Base-by-base conservation (phyloP, 1,140 invertebrate genomes). In the Papilio glaucus region DNA sequence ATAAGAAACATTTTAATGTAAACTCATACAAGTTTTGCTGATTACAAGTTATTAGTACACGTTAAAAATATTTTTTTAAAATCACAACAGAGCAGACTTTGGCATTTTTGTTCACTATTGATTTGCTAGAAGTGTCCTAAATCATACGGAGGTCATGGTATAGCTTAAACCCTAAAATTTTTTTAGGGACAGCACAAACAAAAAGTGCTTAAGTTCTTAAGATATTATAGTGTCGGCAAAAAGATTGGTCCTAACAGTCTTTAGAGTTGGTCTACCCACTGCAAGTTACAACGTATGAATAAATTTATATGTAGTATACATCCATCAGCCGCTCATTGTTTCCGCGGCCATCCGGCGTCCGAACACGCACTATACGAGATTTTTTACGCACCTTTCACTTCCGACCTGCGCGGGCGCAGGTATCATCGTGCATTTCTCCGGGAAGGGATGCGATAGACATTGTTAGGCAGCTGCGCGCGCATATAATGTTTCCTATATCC, bases 331-430 rank as follows among this genome's bases (percentile, higher is more conserved):
- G 81, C 75, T n/a, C n/a, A 79, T 79, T 79, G 75, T 79, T 75
- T 77, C 71, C 69, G 63, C 42, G 15, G 63, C 41, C 79, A 81
- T 82, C 80, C 81, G 76, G 74, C 76, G 77, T 61, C 39, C 73
- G 67, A 83, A 73, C 75, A 73, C 77, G 80, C 76, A 77, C 62
- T 77, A 77, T 78, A 82, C 78, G 79, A 72, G 71, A 77, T 82
- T 87, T 89, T 87, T 89, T 89, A 81, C 74, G 69, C 78, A 82
- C 85, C 87, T 89, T 89, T 89, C 86, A 86, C 87, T 87, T 88
- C 86, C 87, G 86, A 84, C 80, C 85, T 83, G 82, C 73, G 77
- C 72, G n/a, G 70, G 78, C 78, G 79, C 85, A 86, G 79, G 82
- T 87, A 87, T 82, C 82, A 74, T 61, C 71, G 60, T 33, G 71